These are phyloP conservation scores for Cryptotermes secundus DNA, from an alignment of 1,140 invertebrate genomes.

Conservation along the genomic window DNA sequence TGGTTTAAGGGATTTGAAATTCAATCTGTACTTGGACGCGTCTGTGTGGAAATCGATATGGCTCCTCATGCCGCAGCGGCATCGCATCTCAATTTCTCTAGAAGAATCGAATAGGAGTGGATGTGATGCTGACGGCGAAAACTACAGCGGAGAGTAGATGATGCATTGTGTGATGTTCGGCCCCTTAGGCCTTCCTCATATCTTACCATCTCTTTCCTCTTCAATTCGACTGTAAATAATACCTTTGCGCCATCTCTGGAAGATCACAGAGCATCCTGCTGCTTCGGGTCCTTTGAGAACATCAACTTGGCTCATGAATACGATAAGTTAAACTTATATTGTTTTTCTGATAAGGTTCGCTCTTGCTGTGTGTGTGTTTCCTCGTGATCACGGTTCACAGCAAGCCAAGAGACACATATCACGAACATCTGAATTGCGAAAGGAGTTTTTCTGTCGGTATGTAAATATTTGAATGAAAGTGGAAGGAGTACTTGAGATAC, in stretches of 20 bases:
- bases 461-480: conserved; percentile 10
- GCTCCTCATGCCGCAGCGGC: conserved; percentile 9
- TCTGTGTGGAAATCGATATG: conserved; percentile 16
- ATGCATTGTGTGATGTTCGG: conserved; percentile 5
- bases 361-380: neutral
- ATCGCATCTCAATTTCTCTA: conserved; percentile 8
- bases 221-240: conserved; percentile 14
- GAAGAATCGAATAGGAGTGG: neutral
- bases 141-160: conserved; percentile 11
- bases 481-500: too few relatives aligned
- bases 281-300: neutral
- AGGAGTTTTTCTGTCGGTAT: neutral
- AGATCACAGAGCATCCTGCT: neutral
- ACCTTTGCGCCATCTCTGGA: neutral
- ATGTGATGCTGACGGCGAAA: neutral
- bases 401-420: neutral
- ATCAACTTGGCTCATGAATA: conserved; percentile 1
- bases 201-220: neutral
- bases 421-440: neutral
- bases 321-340: conserved; percentile 18
- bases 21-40: conserved; percentile 18
- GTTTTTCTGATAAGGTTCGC: conserved; percentile 19
- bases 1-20: conserved; percentile 14
- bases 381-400: neutral
- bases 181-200: neutral